Evolutionary conservation across 2,797 vertebrate genomes (phyloP), one percentile per base, ranked within the genome.

Genomic region (Fundulus diaphanus): DNA sequence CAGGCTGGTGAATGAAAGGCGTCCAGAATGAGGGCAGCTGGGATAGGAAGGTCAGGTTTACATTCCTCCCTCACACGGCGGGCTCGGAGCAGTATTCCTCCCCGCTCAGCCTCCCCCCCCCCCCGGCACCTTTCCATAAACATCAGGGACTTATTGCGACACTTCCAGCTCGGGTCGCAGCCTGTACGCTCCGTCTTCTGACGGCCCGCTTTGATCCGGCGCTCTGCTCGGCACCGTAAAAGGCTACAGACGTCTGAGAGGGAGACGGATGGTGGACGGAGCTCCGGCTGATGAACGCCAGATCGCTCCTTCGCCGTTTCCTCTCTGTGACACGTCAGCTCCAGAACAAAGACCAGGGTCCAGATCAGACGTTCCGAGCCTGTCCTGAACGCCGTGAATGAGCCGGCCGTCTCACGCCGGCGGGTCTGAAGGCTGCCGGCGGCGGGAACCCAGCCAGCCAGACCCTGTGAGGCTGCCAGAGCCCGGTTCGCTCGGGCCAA

Each of bases 151-250:
- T 56, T 56, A 56, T 56, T 12, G 54, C 1, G 54, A 56, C 52
- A 56, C 54, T 27, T 56, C 54, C 54, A 56, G n/a, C n/a, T 11
- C 46, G 46, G 46, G 46, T 15, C 16, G 13, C 46, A 48, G 46
- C 46, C 15, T 13, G 46, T 49, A 49, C 5, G 20, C 54, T 56
- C 51, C 54, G 15, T 56, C 27, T 56, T 15, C 37, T 15, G 37
- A 44, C 22, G 22, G 65, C 35, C 20, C 3, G 37, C 86, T 91
- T 91, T 88, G 85, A 89, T 89, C 77, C 63, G 15, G 16, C 31
- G 67, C 83, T 82, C 81, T 71, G 78, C 81, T 84, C 68, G 65
- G 49, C 80, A 69, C 91, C 90, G 90, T 93, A 91, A 90, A 92
- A 90, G 90, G 88, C 82, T 27, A 56, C 73, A 31, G 8, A 1